phyloP scores from a whole-genome alignment of 2,888 invertebrate genomes.

The Copidosoma aretas region DNA sequence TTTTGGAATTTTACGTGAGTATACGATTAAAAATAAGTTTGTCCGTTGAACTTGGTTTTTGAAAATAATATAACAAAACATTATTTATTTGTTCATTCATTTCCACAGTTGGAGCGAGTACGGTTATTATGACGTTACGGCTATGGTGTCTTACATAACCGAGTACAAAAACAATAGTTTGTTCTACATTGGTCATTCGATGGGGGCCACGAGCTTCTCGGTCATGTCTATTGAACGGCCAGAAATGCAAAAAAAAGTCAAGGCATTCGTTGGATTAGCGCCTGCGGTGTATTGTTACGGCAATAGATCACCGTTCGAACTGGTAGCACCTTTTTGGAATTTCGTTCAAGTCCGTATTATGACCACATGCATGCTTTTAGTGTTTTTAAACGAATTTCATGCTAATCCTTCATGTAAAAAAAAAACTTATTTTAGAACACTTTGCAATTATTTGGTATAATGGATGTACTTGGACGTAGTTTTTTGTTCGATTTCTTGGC shows the following conservation, averaged over 20 bases:
- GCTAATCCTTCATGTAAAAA: too few species aligned
- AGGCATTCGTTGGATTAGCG: slow-evolving; percentile 71
- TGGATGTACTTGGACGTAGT: slow-evolving; percentile 76
- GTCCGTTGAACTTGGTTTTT: not conserved
- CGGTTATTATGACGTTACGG: slow-evolving; percentile 48
- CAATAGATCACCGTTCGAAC: slow-evolving; percentile 68
- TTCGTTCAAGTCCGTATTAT: slow-evolving; percentile 65
- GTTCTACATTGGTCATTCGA: slow-evolving; percentile 51
- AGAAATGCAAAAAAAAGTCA: slow-evolving; percentile 71
- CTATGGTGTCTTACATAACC: slow-evolving; percentile 48
- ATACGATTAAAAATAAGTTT: not conserved
- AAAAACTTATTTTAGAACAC: slow-evolving; percentile 67
- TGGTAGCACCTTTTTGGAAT: slow-evolving; percentile 71
- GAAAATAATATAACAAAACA: not conserved
- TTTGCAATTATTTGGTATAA: slow-evolving; percentile 70
- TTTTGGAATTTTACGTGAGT: slow-evolving; percentile 47
- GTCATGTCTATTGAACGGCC: slow-evolving; percentile 73
- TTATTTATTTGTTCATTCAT: not conserved
- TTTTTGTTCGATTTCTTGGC: slow-evolving; percentile 69
- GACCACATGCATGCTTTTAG: too few species aligned
- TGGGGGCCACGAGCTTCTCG: slow-evolving; percentile 66
- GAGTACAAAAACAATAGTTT: slow-evolving; percentile 45
- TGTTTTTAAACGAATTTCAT: too few species aligned
- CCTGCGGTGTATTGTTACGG: slow-evolving; percentile 75
- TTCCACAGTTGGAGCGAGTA: slow-evolving; percentile 50